Evolutionary conservation across 2,888 invertebrate species (phyloP).

Genomic region (Zygaena filipendulae): DNA sequence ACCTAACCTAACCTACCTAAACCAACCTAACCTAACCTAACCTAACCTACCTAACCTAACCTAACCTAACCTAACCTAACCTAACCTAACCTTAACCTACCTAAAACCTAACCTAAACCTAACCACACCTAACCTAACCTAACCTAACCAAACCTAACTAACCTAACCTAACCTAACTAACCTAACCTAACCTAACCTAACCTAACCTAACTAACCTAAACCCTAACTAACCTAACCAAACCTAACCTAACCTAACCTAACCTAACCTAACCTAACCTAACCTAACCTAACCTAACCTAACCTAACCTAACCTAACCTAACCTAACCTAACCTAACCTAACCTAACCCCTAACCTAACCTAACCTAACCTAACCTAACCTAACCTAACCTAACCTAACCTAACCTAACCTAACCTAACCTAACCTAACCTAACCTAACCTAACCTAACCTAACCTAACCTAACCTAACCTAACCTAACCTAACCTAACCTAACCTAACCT

Average conservation of each 20-base stretch:
- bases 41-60: too few species aligned
- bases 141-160: constrained; percentile 11
- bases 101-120: constrained; percentile 10
- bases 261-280: constrained; percentile 11
- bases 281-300: constrained; percentile 12
- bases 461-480: constrained; percentile 19
- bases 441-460: constrained; percentile 22
- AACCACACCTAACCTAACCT: constrained; percentile 9
- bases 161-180: constrained; percentile 15
- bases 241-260: constrained; percentile 11
- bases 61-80: constrained; percentile 10
- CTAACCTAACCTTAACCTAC: too few species aligned
- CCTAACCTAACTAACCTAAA: constrained; percentile 13
- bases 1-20: constrained; percentile 13
- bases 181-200: constrained; percentile 15
- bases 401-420: constrained; percentile 20
- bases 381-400: constrained; percentile 18
- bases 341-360: constrained; percentile 11
- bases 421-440: constrained; percentile 21
- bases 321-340: constrained; percentile 11
- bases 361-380: constrained; percentile 13
- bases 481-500: constrained; percentile 18
- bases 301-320: constrained; percentile 11
- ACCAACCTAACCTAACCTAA: too few species aligned
- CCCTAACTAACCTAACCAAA: constrained; percentile 13